Evolutionary conservation across 1,140 invertebrate species (phyloP), one percentile per base, ranked within the genome.

Genomic region (Drosophila kohkoa): DNA sequence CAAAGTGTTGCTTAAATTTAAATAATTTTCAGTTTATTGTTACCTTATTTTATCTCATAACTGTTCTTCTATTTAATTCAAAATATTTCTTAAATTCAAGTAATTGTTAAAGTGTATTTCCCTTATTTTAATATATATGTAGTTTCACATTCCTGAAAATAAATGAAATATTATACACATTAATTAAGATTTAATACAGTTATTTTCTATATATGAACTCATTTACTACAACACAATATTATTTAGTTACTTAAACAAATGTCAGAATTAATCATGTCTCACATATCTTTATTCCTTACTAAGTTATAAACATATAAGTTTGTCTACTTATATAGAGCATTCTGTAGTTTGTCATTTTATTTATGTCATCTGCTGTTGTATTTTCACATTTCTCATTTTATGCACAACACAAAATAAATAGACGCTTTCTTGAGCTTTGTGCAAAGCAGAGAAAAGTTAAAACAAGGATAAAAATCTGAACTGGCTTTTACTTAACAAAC

Each of bases 381-480:
- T 30, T 46, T 15, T 41, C 38, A 51, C 41, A 65, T 55, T 13
- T 71, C 32, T 6, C 41, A 65, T 55, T 64, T 64, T 28, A 8
- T 67, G 38, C 48, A 54, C 16, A 46, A 28, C 20, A 51, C 52
- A 41, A 68, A 73, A 28, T 60, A 67, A 73, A 73, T 54, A 41
- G 35, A 25, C 11, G 7, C 5, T 15, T 46, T 38, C 6, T 3
- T 32, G 20, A 52, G 63, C 63, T 73, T 45, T 59, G 63, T 45
- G 46, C 8, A 58, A 45, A 45, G 46, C 43, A 25, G 10, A 59
- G n/a, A 51, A 32, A 65, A 45, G 38, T 45, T 45, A 52, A 43
- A 60, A 35, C 13, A 43, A 20, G 54, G n/a, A 54, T 32, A 32
- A 54, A 32, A 20, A 16, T 8, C 30, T 20, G n/a, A 43, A 25